These are phyloP conservation scores for Spisula subtruncata DNA, from an alignment of 2,888 invertebrate genomes.

Conservation along the genomic window DNA sequence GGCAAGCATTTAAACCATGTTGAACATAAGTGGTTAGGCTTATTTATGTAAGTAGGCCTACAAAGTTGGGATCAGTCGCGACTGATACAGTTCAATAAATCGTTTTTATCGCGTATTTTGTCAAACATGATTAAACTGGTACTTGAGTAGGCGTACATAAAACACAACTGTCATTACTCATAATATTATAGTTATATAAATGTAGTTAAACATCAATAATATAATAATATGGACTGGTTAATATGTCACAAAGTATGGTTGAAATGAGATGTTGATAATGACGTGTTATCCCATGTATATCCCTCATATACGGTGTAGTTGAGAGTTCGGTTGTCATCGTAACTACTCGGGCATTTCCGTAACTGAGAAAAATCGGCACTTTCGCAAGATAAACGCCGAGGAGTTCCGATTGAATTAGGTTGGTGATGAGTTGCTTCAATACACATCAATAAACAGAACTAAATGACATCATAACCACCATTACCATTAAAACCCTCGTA, in stretches of 20 bases:
- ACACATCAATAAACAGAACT: background rate
- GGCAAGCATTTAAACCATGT: too few relatives aligned
- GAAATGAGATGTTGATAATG: background rate
- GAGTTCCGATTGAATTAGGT: too few relatives aligned
- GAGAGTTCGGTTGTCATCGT: too few relatives aligned
- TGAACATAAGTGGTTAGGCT: too few relatives aligned
- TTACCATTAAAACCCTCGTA: background rate
- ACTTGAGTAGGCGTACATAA: background rate
- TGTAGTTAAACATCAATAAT: too few relatives aligned
- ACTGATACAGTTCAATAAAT: conserved; percentile 6
- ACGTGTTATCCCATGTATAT: background rate
- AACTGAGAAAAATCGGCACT: too few relatives aligned
- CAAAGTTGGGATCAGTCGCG: background rate
- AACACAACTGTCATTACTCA: background rate
- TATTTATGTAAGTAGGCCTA: too few relatives aligned
- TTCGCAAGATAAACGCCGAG: too few relatives aligned
- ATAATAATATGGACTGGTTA: background rate
- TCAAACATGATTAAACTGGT: conserved; percentile 1
- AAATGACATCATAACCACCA: background rate
- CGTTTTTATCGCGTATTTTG: background rate
- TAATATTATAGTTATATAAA: background rate
- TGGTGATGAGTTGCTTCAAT: background rate
- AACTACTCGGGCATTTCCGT: too few relatives aligned
- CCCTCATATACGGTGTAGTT: too few relatives aligned
- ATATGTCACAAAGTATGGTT: conserved; percentile 8